These are phyloP conservation scores for Neolamprologus devosi DNA, from an alignment of 2,113 vertebrate genomes.

Conservation along the genomic window DNA sequence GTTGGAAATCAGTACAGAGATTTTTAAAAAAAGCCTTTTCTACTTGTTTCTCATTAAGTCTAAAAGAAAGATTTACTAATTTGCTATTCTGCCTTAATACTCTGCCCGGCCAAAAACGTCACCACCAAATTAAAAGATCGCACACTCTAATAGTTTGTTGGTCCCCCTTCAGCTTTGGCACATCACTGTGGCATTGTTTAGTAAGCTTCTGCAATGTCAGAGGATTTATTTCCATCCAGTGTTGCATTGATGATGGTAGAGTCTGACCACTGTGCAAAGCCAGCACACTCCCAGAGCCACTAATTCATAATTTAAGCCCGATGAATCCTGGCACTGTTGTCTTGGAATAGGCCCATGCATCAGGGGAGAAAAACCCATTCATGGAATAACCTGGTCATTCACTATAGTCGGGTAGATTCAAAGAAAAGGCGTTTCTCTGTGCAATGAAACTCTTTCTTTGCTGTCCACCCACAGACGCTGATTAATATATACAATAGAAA, in stretches of 20 bases:
- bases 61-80: neutral
- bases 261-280: neutral
- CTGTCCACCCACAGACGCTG: accelerated
- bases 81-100: neutral
- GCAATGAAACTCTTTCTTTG: neutral
- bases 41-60: accelerated
- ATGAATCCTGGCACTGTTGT: accelerated
- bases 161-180: neutral
- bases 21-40: accelerated
- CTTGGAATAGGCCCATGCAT: neutral
- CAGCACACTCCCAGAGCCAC: neutral
- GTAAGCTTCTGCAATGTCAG: neutral
- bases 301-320: accelerated
- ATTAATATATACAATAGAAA: neutral
- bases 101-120: accelerated
- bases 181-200: neutral
- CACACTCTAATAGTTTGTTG: neutral
- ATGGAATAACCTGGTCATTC: neutral
- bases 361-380: neutral
- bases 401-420: accelerated
- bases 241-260: neutral
- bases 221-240: neutral
- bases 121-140: neutral
- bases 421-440: neutral
- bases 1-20: neutral